phyloP scores from a whole-genome alignment of 2,888 invertebrate genomes.

The Drosophila ustulata region DNA sequence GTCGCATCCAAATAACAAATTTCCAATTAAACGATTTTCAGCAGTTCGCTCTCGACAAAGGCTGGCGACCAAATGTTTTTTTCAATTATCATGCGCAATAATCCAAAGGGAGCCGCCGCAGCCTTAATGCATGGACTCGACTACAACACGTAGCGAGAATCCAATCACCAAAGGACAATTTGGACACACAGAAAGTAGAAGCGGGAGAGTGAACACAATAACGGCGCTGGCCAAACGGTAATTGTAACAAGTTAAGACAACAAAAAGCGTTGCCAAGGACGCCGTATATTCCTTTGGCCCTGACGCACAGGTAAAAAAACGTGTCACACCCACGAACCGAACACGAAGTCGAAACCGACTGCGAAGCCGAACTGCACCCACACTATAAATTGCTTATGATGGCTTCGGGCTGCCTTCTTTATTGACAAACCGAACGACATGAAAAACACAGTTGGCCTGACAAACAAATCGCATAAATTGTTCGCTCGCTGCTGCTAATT shows the following conservation, averaged over 20 bases:
- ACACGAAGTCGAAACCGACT: no score
- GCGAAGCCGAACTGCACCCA: constrained; percentile 52
- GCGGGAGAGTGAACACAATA: constrained; percentile 5
- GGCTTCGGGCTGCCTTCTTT: constrained; percentile 37
- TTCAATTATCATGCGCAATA: constrained; percentile 71
- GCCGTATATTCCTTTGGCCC: constrained; percentile 10
- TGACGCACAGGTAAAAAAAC: constrained; percentile 31
- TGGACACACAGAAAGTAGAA: constrained; percentile 17
- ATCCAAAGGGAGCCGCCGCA: constrained; percentile 32
- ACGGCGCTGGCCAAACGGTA: constrained; percentile 45
- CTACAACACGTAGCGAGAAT: constrained; percentile 31
- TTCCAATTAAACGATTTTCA: constrained; percentile 68
- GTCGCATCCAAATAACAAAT: constrained; percentile 61
- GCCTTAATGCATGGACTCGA: constrained; percentile 12
- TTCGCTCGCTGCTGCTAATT: constrained; percentile 11
- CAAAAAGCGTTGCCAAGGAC: constrained; percentile 40
- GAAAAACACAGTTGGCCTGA: constrained; percentile 6
- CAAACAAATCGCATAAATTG: constrained; percentile 29
- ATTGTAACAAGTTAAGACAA: constrained; percentile 70
- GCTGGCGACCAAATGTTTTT: constrained; percentile 5
- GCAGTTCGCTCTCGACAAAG: constrained; percentile 1
- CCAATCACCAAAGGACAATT: constrained; percentile 57
- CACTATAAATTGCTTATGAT: constrained; percentile 58
- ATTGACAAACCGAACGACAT: constrained; percentile 50
- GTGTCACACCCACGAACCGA: constrained; percentile 42